phyloP scores from a whole-genome alignment of 2,797 vertebrate genomes.

The Carapus acus region DNA sequence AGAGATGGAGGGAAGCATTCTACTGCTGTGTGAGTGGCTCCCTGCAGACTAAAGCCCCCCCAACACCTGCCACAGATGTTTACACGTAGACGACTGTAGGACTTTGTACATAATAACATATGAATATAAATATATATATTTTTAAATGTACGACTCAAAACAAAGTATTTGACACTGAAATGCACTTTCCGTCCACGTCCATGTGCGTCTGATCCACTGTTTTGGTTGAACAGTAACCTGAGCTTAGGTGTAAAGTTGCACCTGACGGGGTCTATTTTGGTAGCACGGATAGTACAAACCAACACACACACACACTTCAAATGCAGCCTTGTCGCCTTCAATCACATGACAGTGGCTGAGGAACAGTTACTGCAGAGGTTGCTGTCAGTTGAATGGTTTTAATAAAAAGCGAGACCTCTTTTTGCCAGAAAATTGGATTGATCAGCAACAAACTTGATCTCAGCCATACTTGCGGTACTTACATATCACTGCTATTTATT shows the following conservation, averaged over 20 bases:
- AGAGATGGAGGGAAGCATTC: constrained; percentile 72
- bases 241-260: constrained; percentile 68
- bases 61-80: constrained; percentile 56
- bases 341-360: constrained; percentile 72
- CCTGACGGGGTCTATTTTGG: constrained; percentile 77
- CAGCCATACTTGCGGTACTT: no score
- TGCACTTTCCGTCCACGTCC: constrained; percentile 64
- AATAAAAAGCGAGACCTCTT: not conserved
- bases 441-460: no score
- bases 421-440: not conserved
- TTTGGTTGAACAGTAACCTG: constrained; percentile 70
- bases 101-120: constrained; percentile 53
- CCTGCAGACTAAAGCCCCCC: constrained; percentile 17
- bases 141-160: constrained; percentile 20
- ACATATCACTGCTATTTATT: no score
- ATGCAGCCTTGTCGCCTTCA: constrained; percentile 46
- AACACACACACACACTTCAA: constrained; percentile 32
- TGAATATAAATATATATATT: constrained; percentile 31
- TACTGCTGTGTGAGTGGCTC: constrained; percentile 57
- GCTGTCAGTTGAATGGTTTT: constrained; percentile 55
- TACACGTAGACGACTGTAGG: constrained; percentile 53
- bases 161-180: constrained; percentile 41
- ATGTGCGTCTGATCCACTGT: constrained; percentile 47
- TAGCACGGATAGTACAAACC: constrained; percentile 66
- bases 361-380: constrained; percentile 51